Conservation (phyloP, 2,888 invertebrate genomes). For the Steinernema carpocapsae region DNA sequence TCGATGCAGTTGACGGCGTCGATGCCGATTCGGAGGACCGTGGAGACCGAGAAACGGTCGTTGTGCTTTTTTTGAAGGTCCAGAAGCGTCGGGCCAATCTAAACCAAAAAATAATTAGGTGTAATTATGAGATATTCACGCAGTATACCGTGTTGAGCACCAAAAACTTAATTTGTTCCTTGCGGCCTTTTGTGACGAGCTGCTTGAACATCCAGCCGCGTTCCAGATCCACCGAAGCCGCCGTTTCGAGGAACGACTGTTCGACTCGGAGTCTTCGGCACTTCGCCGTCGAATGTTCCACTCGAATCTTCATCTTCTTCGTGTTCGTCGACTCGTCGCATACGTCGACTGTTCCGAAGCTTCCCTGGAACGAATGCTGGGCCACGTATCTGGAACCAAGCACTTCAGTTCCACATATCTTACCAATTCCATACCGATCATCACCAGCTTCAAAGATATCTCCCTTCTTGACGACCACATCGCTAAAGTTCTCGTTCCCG, state of each 20-base stretch:
- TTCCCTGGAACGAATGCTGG: not conserved
- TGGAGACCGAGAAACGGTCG: not conserved
- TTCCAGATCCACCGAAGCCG: not conserved
- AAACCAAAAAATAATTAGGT: not conserved
- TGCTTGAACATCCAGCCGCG: not conserved
- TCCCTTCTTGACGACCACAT: not conserved
- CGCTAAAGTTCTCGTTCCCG: not conserved
- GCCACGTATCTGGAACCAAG: not conserved
- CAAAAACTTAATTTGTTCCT: not conserved
- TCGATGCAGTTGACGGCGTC: not conserved
- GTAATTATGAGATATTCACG: not conserved
- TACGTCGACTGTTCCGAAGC: not conserved
- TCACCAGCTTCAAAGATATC: not conserved
- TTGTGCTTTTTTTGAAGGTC: not conserved
- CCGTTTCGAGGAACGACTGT: not conserved
- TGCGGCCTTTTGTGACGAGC: not conserved
- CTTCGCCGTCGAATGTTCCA: not conserved
- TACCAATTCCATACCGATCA: not conserved
- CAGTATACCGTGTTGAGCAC: not conserved
- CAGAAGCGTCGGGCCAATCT: not conserved
- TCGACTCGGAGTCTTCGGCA: not conserved
- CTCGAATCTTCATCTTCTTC: conserved; percentile 9
- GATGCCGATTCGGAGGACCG: not conserved
- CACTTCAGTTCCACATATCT: not conserved
- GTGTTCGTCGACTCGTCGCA: not conserved